Evolutionary conservation across 2,888 invertebrate genomes (phyloP), one percentile per base, ranked within the genome.

Genomic region (Drosophila kuntzei): DNA sequence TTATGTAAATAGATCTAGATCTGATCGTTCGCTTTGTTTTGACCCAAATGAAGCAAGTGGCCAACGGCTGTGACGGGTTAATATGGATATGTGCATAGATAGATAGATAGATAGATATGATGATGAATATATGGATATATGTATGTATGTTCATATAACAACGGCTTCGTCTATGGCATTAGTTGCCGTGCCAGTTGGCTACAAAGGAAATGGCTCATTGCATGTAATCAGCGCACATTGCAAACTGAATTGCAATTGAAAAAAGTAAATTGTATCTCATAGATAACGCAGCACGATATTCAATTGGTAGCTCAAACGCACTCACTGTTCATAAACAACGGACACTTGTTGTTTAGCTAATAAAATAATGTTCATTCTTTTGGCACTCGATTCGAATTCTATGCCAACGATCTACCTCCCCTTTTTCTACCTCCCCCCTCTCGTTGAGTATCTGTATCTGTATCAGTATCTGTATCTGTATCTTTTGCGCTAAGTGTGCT

Each of bases 401-500:
- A 49, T 64, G 66, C 61, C 67, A 61, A 47, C 60, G 61, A 79
- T 80, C 77, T 74, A 78, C 74, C 51, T 34, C 22, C 25, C 20
- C 47, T 18, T 25, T 46, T 7, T n/a, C n/a, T 1, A 11, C 16
- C 6, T n/a, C 8, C 8, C 18, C 27, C 22, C 5, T 22, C 12
- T 25, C 14, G 20, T 50, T 47, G 32, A 50, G 60, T 39, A 37
- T 59, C 16, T 60, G 22, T 34, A 49, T 39, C 37, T 47, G 49
- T 32, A 49, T 39, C 37, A 44, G 49, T 32, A 46, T 57, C 41
- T 50, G 65, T 65, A 76, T 66, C 64, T 76, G 55, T 66, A 76
- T 78, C 78, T 71, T 65, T 77, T 71, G 79, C 65, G 80, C 89
- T 79, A 82, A 88, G 87, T 89, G 90, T 74, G 88, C 80, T 80